phyloP scores from a whole-genome alignment of 2,113 vertebrate species.

The Anoura caudifer region DNA sequence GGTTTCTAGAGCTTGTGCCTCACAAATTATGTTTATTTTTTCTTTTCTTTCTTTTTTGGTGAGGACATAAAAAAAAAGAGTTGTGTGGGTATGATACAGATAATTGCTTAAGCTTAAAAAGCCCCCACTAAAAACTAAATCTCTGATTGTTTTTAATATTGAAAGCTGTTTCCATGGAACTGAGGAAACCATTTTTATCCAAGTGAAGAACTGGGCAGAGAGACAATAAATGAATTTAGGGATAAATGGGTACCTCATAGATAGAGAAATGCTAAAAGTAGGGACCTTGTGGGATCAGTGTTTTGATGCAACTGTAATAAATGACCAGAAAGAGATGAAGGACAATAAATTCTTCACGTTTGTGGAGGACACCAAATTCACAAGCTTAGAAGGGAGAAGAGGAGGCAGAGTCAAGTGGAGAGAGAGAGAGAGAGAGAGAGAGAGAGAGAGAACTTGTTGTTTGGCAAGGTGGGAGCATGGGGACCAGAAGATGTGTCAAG shows the following conservation, averaged over 20 bases:
- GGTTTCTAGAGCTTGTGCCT: neutral
- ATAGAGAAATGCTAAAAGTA: neutral
- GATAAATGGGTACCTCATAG: neutral
- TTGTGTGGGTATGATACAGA: neutral
- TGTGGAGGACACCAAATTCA: neutral
- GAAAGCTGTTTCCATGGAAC: slow-evolving; percentile 38
- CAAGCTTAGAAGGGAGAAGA: neutral
- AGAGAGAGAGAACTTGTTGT: neutral
- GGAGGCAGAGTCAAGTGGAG: neutral
- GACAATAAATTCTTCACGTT: neutral
- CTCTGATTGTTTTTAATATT: neutral
- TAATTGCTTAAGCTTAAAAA: slow-evolving; percentile 7
- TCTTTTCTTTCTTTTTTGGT: neutral
- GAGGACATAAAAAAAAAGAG: slow-evolving; percentile 13
- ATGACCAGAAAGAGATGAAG: neutral
- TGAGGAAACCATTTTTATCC: neutral
- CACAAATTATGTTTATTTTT: neutral
- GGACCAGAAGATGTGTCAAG: neutral
- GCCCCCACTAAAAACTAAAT: neutral
- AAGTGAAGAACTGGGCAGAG: neutral
- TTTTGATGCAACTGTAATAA: neutral
- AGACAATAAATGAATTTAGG: slow-evolving; percentile 12
- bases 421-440: neutral
- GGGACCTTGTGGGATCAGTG: neutral
- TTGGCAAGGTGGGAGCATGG: neutral